Evolutionary conservation across 2,888 invertebrate species (phyloP).

Genomic region (Leptarthrus brevirostris): DNA sequence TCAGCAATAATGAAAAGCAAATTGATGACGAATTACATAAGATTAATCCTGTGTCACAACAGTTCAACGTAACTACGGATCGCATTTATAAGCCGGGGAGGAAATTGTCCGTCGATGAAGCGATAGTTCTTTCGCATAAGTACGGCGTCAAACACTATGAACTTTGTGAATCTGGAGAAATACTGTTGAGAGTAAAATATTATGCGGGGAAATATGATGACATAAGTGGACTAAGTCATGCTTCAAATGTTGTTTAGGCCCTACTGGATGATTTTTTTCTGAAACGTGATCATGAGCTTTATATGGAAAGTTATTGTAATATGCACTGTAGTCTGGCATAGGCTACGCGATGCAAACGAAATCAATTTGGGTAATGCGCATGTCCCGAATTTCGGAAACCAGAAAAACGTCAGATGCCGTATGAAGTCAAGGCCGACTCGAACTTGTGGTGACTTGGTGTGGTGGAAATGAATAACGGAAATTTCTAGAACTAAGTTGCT

Average conservation of each 20-base stretch:
- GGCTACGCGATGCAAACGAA: too few relatives aligned
- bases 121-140: background rate
- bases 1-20: conserved; percentile 26
- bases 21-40: conserved; percentile 4
- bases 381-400: too few relatives aligned
- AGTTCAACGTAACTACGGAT: conserved; percentile 9
- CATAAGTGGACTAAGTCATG: conserved; percentile 5
- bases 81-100: background rate
- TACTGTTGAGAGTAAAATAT: background rate
- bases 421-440: too few relatives aligned
- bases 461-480: too few relatives aligned
- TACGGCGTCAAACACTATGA: background rate
- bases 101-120: background rate
- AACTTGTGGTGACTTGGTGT: too few relatives aligned
- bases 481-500: too few relatives aligned
- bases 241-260: conserved; percentile 10
- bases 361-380: too few relatives aligned
- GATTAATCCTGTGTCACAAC: conserved; percentile 7
- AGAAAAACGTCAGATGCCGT: too few relatives aligned
- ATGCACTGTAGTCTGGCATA: too few relatives aligned
- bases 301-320: background rate
- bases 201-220: background rate
- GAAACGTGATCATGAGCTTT: background rate
- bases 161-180: background rate
- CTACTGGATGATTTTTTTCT: conserved; percentile 4